Percentiles rank a stretch among this genome's conserved stretches.
phyloP scores from a whole-genome alignment of 1,140 invertebrate species.

The Drosophila sproati region DNA sequence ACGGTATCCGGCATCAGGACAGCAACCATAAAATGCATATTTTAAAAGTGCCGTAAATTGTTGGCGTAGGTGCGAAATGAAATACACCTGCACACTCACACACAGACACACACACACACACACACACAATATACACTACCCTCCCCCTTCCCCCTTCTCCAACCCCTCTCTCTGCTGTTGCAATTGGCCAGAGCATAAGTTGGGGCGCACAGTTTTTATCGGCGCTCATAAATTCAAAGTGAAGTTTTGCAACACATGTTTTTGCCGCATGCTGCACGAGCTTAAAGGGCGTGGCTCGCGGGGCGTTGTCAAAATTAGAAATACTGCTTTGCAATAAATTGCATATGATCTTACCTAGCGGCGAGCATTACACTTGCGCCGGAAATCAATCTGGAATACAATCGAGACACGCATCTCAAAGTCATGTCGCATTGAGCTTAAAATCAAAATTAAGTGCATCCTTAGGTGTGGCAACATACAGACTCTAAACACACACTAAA shows the following conservation, averaged over 20 bases:
- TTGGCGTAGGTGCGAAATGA: constrained; percentile 65
- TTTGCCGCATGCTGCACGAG: constrained; percentile 5
- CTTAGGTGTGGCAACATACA: constrained; percentile 28
- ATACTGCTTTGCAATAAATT: constrained; percentile 53
- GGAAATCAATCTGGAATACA: constrained; percentile 11
- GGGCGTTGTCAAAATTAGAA: constrained; percentile 23
- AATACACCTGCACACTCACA: constrained; percentile 49
- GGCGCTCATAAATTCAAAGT: constrained; percentile 57
- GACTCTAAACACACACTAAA: not conserved
- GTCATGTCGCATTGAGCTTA: not conserved
- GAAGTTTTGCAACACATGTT: constrained; percentile 40
- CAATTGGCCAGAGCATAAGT: constrained; percentile 65
- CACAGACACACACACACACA: not conserved
- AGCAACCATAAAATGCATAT: constrained; percentile 71
- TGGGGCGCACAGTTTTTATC: constrained; percentile 60
- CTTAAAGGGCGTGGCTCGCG: too few species aligned
- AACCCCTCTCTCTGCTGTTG: not conserved
- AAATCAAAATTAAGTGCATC: constrained; percentile 41
- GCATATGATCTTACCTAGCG: constrained; percentile 36
- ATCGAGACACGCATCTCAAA: constrained; percentile 3
- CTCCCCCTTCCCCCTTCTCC: not conserved
- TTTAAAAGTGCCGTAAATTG: constrained; percentile 78
- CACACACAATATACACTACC: not conserved
- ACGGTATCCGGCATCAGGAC: constrained; percentile 3
- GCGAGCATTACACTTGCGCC: not conserved